Percentiles rank a stretch among this genome's conserved stretches.
phyloP scores from a whole-genome alignment of 2,797 vertebrate genomes.

The Poecilia wingei region DNA sequence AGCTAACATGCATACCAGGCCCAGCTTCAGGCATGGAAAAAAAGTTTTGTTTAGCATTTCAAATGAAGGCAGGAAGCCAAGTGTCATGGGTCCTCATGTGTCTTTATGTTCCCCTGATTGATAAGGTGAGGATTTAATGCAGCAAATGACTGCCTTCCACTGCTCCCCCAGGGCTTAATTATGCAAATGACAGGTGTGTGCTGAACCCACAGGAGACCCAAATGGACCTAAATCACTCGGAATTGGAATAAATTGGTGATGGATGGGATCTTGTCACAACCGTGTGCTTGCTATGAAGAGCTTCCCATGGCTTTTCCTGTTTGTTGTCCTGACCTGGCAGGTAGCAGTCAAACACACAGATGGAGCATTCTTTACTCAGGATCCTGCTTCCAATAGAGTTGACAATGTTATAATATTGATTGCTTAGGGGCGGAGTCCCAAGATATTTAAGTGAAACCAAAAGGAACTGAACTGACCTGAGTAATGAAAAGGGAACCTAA shows the following conservation, averaged over 20 bases:
- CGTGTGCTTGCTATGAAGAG: conserved; percentile 51
- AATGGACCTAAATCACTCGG: conserved; percentile 69
- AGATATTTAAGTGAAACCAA: conserved; percentile 10
- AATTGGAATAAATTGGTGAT: conserved; percentile 75
- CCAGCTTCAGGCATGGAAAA: conserved; percentile 35
- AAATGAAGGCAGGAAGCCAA: conserved; percentile 71
- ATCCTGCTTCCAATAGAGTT: conserved; percentile 23
- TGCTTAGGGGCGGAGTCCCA: neutral
- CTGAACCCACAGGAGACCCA: conserved; percentile 62
- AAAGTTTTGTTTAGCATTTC: conserved; percentile 74
- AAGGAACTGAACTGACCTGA: conserved; percentile 3
- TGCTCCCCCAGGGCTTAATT: conserved; percentile 76
- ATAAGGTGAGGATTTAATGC: conserved; percentile 75
- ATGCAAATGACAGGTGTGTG: conserved; percentile 75
- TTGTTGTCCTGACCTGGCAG: conserved; percentile 58
- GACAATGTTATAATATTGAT: conserved; percentile 36
- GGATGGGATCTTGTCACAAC: conserved; percentile 67
- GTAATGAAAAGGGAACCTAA: conserved; percentile 4
- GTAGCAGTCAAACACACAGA: conserved; percentile 54
- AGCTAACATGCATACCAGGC: conserved; percentile 52
- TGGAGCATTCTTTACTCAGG: conserved; percentile 44
- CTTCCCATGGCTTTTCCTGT: conserved; percentile 46
- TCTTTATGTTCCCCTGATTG: conserved; percentile 72
- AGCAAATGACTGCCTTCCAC: conserved; percentile 70
- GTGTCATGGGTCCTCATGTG: conserved; percentile 60